A percentile compares a stretch with the other conserved stretches of the same genome.
phyloP scores from a whole-genome alignment of 2,797 vertebrate genomes.

The Alauda arvensis region DNA sequence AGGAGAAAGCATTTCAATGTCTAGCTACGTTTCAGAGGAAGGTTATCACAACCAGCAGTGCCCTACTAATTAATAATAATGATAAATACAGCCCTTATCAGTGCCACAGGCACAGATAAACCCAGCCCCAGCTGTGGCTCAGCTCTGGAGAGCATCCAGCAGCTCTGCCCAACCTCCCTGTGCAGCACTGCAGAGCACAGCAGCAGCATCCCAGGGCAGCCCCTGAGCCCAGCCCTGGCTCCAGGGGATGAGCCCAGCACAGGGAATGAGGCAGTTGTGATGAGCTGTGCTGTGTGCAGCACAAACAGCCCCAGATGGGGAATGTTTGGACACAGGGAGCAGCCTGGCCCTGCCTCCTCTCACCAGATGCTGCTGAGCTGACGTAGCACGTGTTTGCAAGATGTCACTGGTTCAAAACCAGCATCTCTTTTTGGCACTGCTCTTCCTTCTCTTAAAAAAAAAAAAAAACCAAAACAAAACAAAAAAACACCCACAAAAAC shows the following conservation, averaged over 20 bases:
- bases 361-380: conserved; percentile 2
- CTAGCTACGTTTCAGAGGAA: not conserved
- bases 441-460: not conserved
- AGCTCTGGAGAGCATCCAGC: not conserved
- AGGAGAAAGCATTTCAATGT: not conserved
- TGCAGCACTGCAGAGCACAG: not conserved
- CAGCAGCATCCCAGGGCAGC: not conserved
- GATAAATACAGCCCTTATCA: rapidly evolving
- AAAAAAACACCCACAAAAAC: too few species aligned
- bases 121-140: not conserved
- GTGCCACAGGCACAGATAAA: not conserved
- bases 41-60: not conserved
- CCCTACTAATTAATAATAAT: not conserved
- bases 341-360: conserved; percentile 5
- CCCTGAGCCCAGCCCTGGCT: not conserved
- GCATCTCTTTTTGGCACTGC: not conserved
- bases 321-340: conserved; percentile 1
- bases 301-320: conserved; percentile 29
- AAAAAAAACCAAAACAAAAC: too few species aligned
- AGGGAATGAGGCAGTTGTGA: not conserved
- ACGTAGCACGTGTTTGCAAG: conserved; percentile 25
- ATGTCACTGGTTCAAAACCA: not conserved
- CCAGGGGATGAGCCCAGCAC: not conserved
- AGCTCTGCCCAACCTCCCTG: rapidly evolving
- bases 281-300: not conserved